Conservation (phyloP, 2,888 invertebrate species). For the Philaethria dido region DNA sequence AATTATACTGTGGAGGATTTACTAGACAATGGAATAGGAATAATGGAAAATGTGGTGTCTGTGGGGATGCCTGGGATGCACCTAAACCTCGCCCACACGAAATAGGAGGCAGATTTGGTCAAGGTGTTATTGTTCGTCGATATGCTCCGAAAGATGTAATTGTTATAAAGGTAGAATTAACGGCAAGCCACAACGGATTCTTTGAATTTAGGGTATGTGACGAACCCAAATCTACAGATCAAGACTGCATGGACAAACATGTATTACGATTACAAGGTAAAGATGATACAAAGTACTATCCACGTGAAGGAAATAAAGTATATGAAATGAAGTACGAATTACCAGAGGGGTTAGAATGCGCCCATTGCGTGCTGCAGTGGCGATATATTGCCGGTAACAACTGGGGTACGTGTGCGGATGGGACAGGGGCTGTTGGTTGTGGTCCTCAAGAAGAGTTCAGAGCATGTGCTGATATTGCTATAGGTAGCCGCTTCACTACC, state of each 20-base stretch:
- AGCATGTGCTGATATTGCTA: slow-evolving; percentile 91
- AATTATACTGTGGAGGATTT: slow-evolving; percentile 94
- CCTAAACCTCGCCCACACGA: slow-evolving; percentile 90
- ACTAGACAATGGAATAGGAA: slow-evolving; percentile 92
- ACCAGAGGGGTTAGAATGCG: slow-evolving; percentile 87
- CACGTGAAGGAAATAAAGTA: slow-evolving; percentile 90
- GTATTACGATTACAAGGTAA: slow-evolving; percentile 83
- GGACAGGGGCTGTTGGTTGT: slow-evolving; percentile 91
- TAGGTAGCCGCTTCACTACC: slow-evolving; percentile 82
- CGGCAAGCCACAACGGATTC: slow-evolving; percentile 93
- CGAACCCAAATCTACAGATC: slow-evolving; percentile 87
- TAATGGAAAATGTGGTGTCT: slow-evolving; percentile 93
- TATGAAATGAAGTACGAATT: slow-evolving; percentile 90
- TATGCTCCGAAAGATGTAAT: slow-evolving; percentile 88
- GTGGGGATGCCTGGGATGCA: slow-evolving; percentile 93
- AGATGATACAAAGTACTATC: slow-evolving; percentile 86
- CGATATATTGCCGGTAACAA: slow-evolving; percentile 93
- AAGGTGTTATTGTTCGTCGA: slow-evolving; percentile 91
- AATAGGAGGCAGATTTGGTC: slow-evolving; percentile 92
- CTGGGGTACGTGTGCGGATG: slow-evolving; percentile 90
- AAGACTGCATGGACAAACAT: slow-evolving; percentile 90
- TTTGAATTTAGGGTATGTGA: slow-evolving; percentile 94
- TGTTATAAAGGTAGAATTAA: slow-evolving; percentile 91
- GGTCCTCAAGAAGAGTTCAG: slow-evolving; percentile 95
- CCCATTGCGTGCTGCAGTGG: slow-evolving; percentile 95